Evolutionary conservation across 2,113 vertebrate genomes (phyloP).

Genomic region (Cyrtonyx montezumae): DNA sequence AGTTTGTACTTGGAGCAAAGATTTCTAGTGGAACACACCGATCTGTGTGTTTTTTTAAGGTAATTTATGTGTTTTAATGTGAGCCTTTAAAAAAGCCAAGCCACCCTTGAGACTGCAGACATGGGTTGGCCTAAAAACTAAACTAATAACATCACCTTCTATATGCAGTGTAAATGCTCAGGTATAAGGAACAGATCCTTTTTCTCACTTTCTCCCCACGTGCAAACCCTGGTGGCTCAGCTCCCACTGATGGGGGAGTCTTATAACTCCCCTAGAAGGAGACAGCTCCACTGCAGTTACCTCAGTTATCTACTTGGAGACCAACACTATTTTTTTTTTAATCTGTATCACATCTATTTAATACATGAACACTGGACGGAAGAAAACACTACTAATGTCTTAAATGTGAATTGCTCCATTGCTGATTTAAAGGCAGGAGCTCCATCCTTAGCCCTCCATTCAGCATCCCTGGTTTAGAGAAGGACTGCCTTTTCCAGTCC

Average conservation of each 20-base stretch:
- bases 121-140: background rate
- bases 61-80: background rate
- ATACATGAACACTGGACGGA: background rate
- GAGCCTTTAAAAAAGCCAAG: background rate
- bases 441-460: background rate
- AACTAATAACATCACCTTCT: background rate
- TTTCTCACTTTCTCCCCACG: background rate
- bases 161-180: background rate
- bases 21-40: background rate
- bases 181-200: background rate
- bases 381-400: background rate
- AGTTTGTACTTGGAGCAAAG: background rate
- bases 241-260: background rate
- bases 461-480: background rate
- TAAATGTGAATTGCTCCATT: background rate
- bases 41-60: background rate
- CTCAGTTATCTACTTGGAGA: background rate
- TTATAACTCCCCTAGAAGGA: background rate
- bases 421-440: background rate
- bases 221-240: background rate
- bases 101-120: background rate
- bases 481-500: background rate
- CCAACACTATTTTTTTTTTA: background rate
- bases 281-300: background rate
- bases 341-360: background rate